Evolutionary conservation across 2,888 invertebrate genomes (phyloP).

Genomic region (Tholera decimalis): DNA sequence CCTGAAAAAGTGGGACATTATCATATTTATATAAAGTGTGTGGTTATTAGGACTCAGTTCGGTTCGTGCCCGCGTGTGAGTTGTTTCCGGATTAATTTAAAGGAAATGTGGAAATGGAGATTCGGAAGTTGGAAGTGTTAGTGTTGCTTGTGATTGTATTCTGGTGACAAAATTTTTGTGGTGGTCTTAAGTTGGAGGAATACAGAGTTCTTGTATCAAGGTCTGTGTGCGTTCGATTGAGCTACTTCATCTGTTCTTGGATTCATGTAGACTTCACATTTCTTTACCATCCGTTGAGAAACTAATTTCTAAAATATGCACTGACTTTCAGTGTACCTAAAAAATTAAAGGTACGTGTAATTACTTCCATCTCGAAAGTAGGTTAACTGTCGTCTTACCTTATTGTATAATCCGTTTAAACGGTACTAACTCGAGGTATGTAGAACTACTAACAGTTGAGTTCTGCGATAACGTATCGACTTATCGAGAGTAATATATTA

Average conservation of each 20-base stretch:
- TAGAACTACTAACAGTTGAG: conserved; percentile 45
- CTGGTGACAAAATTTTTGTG: background rate
- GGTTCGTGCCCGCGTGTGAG: conserved; percentile 44
- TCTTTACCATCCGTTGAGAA: background rate
- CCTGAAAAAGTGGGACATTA: conserved; percentile 86
- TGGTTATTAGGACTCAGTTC: conserved; percentile 54
- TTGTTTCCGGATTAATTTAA: conserved; percentile 25
- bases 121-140: conserved; percentile 49
- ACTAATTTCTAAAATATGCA: background rate
- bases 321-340: conserved; percentile 1
- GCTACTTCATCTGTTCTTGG: background rate
- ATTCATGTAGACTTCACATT: background rate
- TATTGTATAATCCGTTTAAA: conserved; percentile 55
- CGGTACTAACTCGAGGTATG: conserved; percentile 47
- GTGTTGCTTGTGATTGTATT: conserved; percentile 12
- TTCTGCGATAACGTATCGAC: conserved; percentile 47
- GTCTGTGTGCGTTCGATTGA: background rate
- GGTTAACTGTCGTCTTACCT: conserved; percentile 35
- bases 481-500: conserved; percentile 32
- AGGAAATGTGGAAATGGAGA: conserved; percentile 31
- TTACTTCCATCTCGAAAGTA: conserved; percentile 21
- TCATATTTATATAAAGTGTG: conserved; percentile 82
- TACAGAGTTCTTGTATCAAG: background rate
- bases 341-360: conserved; percentile 15
- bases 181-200: background rate